Evolutionary conservation across 1,140 invertebrate genomes (phyloP).

Genomic region (Sipha flava): DNA sequence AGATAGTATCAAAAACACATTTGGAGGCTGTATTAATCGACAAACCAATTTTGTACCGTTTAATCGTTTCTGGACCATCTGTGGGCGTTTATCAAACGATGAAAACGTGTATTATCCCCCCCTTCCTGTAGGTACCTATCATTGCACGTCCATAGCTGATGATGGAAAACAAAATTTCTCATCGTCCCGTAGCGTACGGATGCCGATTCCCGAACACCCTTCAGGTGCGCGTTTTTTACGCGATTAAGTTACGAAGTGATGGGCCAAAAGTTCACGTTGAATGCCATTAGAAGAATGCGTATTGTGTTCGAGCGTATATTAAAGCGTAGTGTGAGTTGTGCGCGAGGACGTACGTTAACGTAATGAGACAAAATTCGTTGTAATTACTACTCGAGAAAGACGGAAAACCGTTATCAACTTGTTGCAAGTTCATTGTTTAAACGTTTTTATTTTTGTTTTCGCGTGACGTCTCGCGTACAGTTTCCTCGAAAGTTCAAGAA

Average conservation of each 20-base stretch:
- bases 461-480: background rate
- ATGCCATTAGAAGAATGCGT: background rate
- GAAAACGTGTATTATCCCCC: no score
- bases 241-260: no score
- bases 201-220: no score
- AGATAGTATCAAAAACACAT: background rate
- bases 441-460: background rate
- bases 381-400: background rate
- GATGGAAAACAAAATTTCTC: no score
- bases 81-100: background rate
- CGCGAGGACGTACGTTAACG: background rate
- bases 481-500: background rate
- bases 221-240: no score
- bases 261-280: background rate
- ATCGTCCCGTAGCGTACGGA: no score
- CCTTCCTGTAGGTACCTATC: no score
- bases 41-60: background rate
- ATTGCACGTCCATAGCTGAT: no score
- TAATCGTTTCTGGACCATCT: background rate
- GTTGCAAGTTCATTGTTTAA: background rate
- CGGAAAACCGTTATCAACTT: background rate
- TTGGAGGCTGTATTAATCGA: background rate
- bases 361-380: background rate
- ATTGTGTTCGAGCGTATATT: no score
- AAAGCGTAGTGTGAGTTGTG: no score